Conservation (phyloP, 2,888 invertebrate species). For the Leucania comma region DNA sequence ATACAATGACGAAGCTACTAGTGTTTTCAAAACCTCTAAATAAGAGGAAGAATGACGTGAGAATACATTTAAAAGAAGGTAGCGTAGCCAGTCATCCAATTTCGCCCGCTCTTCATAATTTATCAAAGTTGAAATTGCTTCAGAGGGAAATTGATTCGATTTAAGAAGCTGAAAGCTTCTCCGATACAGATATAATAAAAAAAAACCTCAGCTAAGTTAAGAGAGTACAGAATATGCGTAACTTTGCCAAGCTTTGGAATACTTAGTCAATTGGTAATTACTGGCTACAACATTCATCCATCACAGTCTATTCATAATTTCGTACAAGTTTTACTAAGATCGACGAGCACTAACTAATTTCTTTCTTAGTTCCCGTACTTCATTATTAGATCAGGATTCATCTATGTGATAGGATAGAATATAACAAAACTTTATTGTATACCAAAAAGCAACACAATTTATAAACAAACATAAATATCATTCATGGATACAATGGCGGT, state of each 20-base stretch:
- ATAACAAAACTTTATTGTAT: too few species aligned
- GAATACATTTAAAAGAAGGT: conserved; percentile 33
- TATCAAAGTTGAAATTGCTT: conserved; percentile 59
- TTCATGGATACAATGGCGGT: too few species aligned
- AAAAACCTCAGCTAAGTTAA: conserved; percentile 42
- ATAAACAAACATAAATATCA: too few species aligned
- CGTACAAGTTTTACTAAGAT: conserved; percentile 58
- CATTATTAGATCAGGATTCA: conserved; percentile 22
- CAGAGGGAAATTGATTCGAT: conserved; percentile 50
- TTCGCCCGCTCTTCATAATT: conserved; percentile 60
- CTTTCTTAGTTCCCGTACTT: conserved; percentile 21
- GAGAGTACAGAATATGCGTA: conserved; percentile 31
- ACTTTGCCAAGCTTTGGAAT: conserved; percentile 36
- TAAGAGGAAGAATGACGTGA: conserved; percentile 23
- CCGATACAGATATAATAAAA: conserved; percentile 48
- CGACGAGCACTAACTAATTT: conserved; percentile 50
- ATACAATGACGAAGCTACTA: not conserved
- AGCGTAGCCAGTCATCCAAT: conserved; percentile 55
- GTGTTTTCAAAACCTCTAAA: conserved; percentile 15
- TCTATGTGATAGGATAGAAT: conserved; percentile 5
- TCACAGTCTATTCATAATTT: conserved; percentile 60
- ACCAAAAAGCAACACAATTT: too few species aligned
- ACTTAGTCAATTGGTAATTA: conserved; percentile 59
- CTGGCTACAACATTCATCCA: conserved; percentile 58
- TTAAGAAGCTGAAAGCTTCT: conserved; percentile 56